Base-by-base conservation (phyloP, 2,797 vertebrate genomes). In the Siniperca scherzeri region DNA sequence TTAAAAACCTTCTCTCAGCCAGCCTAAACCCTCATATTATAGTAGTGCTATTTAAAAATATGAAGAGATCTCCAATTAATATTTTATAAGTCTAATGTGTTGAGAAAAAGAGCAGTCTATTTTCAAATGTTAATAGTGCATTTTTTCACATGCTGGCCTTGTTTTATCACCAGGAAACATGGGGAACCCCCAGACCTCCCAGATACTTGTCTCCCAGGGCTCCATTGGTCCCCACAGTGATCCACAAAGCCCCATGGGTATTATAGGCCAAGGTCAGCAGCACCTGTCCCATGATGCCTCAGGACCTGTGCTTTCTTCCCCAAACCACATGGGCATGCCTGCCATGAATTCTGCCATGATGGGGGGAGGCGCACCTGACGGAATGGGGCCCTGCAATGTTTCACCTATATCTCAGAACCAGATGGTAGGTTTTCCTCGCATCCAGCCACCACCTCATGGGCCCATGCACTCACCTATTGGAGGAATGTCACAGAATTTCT, bases 171-270 rank as follows among this genome's bases (percentile, higher is more conserved):
- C 90, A 97, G 98, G 98, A 5, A 96, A 96, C 93, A 95, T 96
- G 40, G 97, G 92, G 81, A 97, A 93, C 90, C 95, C 96, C 77
- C 96, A 96, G 90, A 53, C 90, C 55, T 79, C 95, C 7, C 96
- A 95, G 84, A 93, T 95, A 60, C 93, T 95, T 7, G 90, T 94
- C 48, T 93, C 95, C 64, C 95, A 96, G 87, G 92, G 93, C 74
- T 93, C 94, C 70, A 92, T 95, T 67, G 95, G 95, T 17, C 94
- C 94, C 66, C 94, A 96, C 78, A 95, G 95, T 78, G 93, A 97
- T 30, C 95, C 97, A 38, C 97, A 98, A 89, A 99, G 98, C 89
- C 98, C 98, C 46, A 96, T 99, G 96, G 97, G 96, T 85, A 96
- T 99, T 92, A 95, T 95, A 78, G 94, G 96, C 81, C 96, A 97